These are phyloP conservation scores for Muricea muricata DNA, from an alignment of 92 coral and sea anemone genomes.

Conservation along the genomic window DNA sequence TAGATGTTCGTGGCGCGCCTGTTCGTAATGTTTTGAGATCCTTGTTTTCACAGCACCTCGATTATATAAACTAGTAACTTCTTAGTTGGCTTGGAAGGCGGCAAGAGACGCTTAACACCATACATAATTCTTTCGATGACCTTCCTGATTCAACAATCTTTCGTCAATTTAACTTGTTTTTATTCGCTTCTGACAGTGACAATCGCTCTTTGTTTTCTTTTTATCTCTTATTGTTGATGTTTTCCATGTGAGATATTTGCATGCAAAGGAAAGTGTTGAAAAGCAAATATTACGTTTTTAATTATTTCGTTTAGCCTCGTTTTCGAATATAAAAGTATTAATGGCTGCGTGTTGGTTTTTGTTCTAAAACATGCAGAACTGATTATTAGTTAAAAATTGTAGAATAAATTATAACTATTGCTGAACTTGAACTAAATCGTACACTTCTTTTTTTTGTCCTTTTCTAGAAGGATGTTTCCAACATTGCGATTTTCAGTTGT, in stretches of 20 bases:
- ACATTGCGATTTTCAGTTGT: constrained; percentile 91
- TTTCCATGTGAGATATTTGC: no score
- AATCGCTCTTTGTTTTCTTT: background rate
- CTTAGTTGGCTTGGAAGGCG: background rate
- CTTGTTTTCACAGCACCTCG: background rate
- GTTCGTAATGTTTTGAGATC: background rate
- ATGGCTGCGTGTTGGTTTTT: no score
- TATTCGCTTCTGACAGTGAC: background rate
- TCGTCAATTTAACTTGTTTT: background rate
- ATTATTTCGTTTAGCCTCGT: no score
- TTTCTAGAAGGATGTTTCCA: constrained; percentile 91
- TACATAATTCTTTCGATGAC: background rate
- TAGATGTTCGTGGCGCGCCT: constrained; percentile 6
- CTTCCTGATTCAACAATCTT: background rate
- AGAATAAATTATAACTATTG: no score
- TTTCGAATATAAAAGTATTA: no score
- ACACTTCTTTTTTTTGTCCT: background rate
- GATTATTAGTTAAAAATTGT: no score
- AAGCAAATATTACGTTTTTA: no score
- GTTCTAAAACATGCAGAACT: no score
- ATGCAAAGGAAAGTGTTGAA: no score
- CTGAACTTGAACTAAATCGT: no score
- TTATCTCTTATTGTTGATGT: background rate
- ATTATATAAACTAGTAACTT: background rate
- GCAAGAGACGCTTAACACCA: constrained; percentile 5